phyloP scores from a whole-genome alignment of 37 sponge, comb jelly and placozoan species.

The Geodia barretti region DNA sequence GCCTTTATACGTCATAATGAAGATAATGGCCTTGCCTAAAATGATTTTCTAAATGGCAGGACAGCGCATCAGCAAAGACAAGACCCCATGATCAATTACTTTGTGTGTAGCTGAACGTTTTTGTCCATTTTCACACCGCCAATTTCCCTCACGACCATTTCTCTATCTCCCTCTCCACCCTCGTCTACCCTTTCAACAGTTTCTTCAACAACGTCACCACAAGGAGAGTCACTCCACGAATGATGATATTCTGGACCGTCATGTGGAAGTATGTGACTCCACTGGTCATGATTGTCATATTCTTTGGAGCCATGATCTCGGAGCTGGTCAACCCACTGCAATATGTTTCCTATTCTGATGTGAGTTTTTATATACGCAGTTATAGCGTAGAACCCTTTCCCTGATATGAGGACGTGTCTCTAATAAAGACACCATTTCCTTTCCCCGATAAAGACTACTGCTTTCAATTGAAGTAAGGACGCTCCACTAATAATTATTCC shows the following conservation, averaged over 20 bases:
- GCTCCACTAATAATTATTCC: too few relatives aligned
- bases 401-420: too few relatives aligned
- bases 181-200: neutral
- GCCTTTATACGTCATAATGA: too few relatives aligned
- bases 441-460: too few relatives aligned
- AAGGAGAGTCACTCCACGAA: neutral
- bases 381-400: too few relatives aligned
- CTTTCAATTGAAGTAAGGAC: too few relatives aligned
- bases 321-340: conserved; percentile 61
- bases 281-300: conserved; percentile 79
- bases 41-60: too few relatives aligned
- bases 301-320: conserved; percentile 64
- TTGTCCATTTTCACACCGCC: neutral
- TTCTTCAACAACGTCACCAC: neutral
- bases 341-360: conserved; percentile 62
- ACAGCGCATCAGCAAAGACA: too few relatives aligned
- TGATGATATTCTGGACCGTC: conserved; percentile 54
- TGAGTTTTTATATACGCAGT: conserved; percentile 1
- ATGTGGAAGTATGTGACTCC: conserved; percentile 85
- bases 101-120: neutral
- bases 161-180: neutral
- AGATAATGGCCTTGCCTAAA: too few relatives aligned
- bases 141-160: neutral
- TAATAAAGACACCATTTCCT: too few relatives aligned
- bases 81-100: neutral